Evolutionary conservation across 2,113 vertebrate genomes (phyloP), one percentile per base, ranked within the genome.

Genomic region (Crotophaga sulcirostris): DNA sequence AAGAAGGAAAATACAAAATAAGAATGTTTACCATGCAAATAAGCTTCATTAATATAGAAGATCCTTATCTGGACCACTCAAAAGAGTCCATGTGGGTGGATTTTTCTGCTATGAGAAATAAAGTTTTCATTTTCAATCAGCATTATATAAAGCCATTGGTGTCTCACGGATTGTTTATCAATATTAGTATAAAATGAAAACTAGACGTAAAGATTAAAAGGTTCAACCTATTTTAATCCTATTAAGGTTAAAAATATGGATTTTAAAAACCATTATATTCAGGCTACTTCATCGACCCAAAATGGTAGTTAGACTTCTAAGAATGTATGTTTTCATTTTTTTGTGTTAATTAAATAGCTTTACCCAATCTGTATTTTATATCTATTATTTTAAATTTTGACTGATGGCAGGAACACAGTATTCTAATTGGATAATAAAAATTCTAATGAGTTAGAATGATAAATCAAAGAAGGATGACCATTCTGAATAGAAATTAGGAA

Each of bases 1-100:
- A 77, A 83, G 40, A 94, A 96, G 72, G 33, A 92, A 94, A 95
- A 87, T 36, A 69, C 18, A 89, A 94, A 95, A 84, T 62, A 91
- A 93, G 33, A 84, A 31, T 51, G 38, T 90, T 90, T 95, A 38
- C 17, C 21, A 86, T 94, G 89, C 36, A 97, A 94, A 94, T 92
- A 33, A 92, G 28, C 56, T 90, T 89, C 74, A 85, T 86, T 75
- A 94, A 84, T 81, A 77, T 33, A 90, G 77, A 79, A 54, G 56
- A 86, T 87, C 67, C 4, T 91, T 87, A 47, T 82, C 44, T 84
- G 68, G 33, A 94, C 45, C 24, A 89, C 49, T 76, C 58, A 75
- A 59, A 90, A 84, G 8, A 49, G 70, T 63, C 59, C 63, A 55
- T 4, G 44, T 58, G 73, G 78, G 87, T 89, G 38, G 60, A 63